A percentile compares a stretch with the other conserved stretches of the same genome.
These are phyloP conservation scores for Ptychodera flava DNA, from an alignment of 35 echinoderm and acorn worm species.

Conservation along the genomic window DNA sequence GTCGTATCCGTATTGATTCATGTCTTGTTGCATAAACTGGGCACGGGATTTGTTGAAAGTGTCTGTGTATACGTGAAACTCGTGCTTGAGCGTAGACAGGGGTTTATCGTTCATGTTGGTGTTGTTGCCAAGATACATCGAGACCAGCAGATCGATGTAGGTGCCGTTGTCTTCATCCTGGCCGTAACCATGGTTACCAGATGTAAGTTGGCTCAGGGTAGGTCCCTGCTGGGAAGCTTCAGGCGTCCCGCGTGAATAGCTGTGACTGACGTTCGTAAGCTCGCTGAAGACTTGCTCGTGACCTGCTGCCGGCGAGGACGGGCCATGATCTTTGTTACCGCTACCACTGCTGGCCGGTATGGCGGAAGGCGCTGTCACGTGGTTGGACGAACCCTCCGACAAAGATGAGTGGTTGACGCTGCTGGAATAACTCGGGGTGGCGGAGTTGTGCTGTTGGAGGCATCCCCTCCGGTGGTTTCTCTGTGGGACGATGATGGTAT, in stretches of 20 bases:
- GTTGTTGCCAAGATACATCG: constrained; percentile 82
- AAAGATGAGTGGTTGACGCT: neutral
- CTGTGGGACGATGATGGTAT: neutral
- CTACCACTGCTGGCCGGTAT: neutral
- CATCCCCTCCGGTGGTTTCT: neutral
- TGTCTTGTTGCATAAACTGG: constrained; percentile 17
- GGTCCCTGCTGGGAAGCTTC: neutral
- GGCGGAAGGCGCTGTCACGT: neutral
- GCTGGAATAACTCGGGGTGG: neutral
- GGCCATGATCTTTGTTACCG: neutral
- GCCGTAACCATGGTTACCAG: neutral
- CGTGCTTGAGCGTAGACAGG: constrained; percentile 81
- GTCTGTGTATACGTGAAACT: constrained; percentile 91
- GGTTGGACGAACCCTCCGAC: neutral
- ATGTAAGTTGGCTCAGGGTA: neutral
- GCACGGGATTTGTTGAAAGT: constrained; percentile 28
- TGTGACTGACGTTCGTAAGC: neutral
- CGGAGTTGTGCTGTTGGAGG: neutral
- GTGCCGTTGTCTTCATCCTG: constrained; percentile 60
- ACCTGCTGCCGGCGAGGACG: neutral
- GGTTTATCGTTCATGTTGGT: constrained; percentile 53
- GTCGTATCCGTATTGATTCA: constrained; percentile 32
- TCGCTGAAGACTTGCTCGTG: neutral
- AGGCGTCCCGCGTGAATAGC: neutral
- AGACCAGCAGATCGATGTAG: constrained; percentile 85